Base-by-base conservation (phyloP, 2,797 vertebrate species). In the Tauraco hartlaubi region DNA sequence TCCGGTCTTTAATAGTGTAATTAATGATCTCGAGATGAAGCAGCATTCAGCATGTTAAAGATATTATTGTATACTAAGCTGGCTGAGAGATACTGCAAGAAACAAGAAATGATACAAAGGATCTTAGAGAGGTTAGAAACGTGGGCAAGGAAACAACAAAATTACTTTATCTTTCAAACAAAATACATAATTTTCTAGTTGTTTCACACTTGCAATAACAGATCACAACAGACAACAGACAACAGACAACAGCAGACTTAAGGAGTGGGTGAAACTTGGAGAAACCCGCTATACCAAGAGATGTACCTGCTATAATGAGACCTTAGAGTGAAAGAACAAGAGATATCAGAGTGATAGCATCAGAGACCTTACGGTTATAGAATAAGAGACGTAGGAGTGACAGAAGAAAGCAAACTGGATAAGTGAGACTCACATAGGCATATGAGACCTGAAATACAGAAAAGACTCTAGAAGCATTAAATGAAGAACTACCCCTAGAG, bases 11-110 rank as follows among this genome's bases (percentile, higher is more conserved):
- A 84, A 43, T 77, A 67, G 33, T 48, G n/a, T 71, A 86, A 77
- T 90, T 88, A 66, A 94, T 82, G 90, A 92, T 95, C 82, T 92
- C 3, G 2, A 96, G 91, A 92, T 94, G 90, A 92, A 92, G 85
- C 28, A 93, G 37, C 55, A 82, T 49, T 31, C 33, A 90, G 75
- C 54, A 56, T 37, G 19, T 85, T 92, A 93, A 51, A 52, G 64
- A 39, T 67, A 74, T 88, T 86, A 68, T 64, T 87, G 54, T 64
- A 49, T 68, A 69, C 20, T 61, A 90, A 74, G 43, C 46, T 84
- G 68, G 7, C 44, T 76, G 44, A 88, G 35, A 87, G 52, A 67
- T 77, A 72, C 19, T 85, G 48, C 41, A 78, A 81, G 76, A 81
- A 96, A 91, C 9, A 54, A 91, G 94, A 63, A 88, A 88, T 67